A percentile compares a stretch with the other conserved stretches of the same genome.
These are phyloP conservation scores for Sitta carolinensis DNA, from an alignment of 2,797 vertebrate genomes.

Conservation along the genomic window DNA sequence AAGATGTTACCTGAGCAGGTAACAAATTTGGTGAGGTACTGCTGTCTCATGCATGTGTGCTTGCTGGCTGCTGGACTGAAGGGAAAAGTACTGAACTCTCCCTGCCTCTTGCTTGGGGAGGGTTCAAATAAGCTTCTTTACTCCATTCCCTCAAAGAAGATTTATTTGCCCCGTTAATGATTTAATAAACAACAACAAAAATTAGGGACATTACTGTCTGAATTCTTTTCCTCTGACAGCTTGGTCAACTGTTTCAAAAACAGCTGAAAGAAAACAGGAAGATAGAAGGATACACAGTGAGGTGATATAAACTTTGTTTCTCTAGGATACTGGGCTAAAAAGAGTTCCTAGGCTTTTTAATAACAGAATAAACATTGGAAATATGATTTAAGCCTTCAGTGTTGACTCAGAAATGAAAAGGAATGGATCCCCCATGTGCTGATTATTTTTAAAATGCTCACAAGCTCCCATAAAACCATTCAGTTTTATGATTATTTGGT, in stretches of 20 bases:
- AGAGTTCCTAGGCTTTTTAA: background rate
- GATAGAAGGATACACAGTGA: background rate
- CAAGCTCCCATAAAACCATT: background rate
- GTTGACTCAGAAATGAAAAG: background rate
- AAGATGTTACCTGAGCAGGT: background rate
- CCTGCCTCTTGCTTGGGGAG: background rate
- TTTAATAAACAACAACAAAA: background rate
- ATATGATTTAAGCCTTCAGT: background rate
- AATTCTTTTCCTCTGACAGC: background rate
- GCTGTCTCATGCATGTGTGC: background rate
- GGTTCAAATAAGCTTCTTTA: background rate
- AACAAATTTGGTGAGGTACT: background rate
- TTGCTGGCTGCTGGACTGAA: background rate
- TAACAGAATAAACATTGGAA: background rate
- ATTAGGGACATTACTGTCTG: background rate
- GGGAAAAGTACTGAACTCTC: background rate
- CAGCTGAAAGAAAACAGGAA: slow-evolving; percentile 29
- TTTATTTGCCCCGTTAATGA: background rate
- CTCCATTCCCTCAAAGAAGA: background rate
- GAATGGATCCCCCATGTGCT: background rate
- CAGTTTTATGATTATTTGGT: background rate
- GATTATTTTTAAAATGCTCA: slow-evolving; percentile 24
- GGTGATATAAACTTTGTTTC: background rate
- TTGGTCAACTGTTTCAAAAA: background rate
- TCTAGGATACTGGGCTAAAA: background rate